Conservation (phyloP, 2,113 vertebrate species). For the Lagopus muta region DNA sequence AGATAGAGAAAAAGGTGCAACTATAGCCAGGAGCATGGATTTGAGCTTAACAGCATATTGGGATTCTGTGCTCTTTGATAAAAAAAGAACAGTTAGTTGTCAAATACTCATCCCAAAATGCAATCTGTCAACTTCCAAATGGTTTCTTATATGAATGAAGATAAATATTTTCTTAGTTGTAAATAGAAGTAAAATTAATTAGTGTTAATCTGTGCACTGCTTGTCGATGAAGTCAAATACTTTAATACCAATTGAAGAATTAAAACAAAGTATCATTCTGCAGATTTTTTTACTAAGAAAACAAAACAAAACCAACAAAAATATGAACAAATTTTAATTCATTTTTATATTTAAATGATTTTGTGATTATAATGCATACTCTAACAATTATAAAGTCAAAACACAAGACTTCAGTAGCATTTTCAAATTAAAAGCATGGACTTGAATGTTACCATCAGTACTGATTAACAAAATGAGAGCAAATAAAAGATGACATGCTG, state of each 20-base stretch:
- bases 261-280: neutral
- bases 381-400: neutral
- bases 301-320: neutral
- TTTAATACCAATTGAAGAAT: neutral
- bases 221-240: neutral
- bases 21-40: neutral
- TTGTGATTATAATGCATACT: neutral
- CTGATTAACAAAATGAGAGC: neutral
- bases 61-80: neutral
- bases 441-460: neutral
- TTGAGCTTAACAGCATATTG: neutral
- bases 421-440: neutral
- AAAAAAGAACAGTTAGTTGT: neutral
- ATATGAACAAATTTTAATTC: neutral
- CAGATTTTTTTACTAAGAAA: neutral
- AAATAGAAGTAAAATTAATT: constrained; percentile 14
- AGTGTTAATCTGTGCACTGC: neutral
- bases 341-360: neutral
- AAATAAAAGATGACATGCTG: neutral
- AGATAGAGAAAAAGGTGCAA: neutral
- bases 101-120: neutral
- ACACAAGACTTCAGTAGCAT: neutral
- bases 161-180: neutral
- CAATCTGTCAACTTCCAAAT: neutral
- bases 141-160: neutral